phyloP scores from a whole-genome alignment of 2,888 invertebrate species.

The Xanthostigma xanthostigma region DNA sequence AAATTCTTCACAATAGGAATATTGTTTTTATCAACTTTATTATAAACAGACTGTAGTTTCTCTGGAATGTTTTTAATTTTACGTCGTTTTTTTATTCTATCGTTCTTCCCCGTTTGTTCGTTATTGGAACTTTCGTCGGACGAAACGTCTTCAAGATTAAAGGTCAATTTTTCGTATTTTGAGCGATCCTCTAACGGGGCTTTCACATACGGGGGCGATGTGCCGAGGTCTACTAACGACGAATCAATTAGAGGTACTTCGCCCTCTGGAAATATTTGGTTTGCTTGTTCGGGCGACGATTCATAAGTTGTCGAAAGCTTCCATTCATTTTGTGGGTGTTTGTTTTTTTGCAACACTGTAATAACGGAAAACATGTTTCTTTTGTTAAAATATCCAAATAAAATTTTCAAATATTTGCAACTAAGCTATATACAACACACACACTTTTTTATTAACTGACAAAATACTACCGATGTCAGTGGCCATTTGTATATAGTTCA shows the following conservation, averaged over 20 bases:
- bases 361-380: conserved; percentile 13
- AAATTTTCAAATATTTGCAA: no score
- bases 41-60: conserved; percentile 36
- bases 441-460: no score
- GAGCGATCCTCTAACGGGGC: conserved; percentile 54
- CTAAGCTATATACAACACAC: no score
- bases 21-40: conserved; percentile 29
- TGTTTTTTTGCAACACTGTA: conserved; percentile 14
- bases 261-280: conserved; percentile 23
- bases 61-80: conserved; percentile 33
- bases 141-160: conserved; percentile 38
- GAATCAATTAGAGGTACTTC: conserved; percentile 28
- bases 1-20: conserved; percentile 30
- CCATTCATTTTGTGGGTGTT: conserved; percentile 22
- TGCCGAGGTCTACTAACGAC: conserved; percentile 20
- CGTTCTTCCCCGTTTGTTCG: conserved; percentile 27
- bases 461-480: no score
- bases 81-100: conserved; percentile 24
- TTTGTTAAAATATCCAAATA: background rate
- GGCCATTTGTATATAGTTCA: no score
- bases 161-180: conserved; percentile 60
- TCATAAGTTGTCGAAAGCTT: conserved; percentile 29
- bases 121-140: conserved; percentile 31
- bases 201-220: conserved; percentile 38
- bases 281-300: conserved; percentile 19